phyloP scores from a whole-genome alignment of 1,140 invertebrate genomes.

The Drosophila burlai region DNA sequence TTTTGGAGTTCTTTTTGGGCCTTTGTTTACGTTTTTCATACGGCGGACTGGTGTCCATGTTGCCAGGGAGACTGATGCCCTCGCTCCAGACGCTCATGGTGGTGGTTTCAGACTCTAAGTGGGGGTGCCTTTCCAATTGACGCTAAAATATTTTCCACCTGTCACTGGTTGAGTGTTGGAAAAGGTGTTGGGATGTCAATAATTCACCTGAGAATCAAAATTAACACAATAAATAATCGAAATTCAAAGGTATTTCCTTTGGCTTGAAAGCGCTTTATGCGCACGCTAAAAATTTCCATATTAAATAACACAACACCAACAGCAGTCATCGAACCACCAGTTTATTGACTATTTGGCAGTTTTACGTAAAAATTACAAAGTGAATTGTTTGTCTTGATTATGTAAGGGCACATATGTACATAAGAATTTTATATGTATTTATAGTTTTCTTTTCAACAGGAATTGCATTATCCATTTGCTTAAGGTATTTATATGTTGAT shows the following conservation, averaged over 20 bases:
- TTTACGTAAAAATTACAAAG: background rate
- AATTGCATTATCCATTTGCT: background rate
- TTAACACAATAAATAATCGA: constrained; percentile 1
- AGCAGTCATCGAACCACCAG: background rate
- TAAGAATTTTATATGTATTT: background rate
- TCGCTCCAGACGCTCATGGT: constrained; percentile 50
- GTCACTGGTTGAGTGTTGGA: constrained; percentile 40
- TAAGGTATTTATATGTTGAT: constrained; percentile 3
- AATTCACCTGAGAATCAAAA: background rate
- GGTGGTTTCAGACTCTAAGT: background rate
- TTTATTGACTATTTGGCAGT: background rate
- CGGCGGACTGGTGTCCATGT: constrained; percentile 35
- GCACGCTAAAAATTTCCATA: background rate
- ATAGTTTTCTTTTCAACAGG: background rate
- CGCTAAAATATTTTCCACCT: constrained; percentile 19
- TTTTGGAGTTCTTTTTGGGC: constrained; percentile 20
- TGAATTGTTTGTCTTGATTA: background rate
- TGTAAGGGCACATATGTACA: background rate
- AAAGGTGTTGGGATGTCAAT: background rate
- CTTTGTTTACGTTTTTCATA: constrained; percentile 48
- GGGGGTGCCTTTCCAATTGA: constrained; percentile 31
- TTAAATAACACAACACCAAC: constrained; percentile 12
- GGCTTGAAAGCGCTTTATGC: background rate
- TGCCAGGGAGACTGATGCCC: constrained; percentile 56
- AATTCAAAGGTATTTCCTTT: too few relatives aligned